Evolutionary conservation across 2,888 invertebrate genomes (phyloP), one percentile per base, ranked within the genome.

Genomic region (Stenodema calcarata): DNA sequence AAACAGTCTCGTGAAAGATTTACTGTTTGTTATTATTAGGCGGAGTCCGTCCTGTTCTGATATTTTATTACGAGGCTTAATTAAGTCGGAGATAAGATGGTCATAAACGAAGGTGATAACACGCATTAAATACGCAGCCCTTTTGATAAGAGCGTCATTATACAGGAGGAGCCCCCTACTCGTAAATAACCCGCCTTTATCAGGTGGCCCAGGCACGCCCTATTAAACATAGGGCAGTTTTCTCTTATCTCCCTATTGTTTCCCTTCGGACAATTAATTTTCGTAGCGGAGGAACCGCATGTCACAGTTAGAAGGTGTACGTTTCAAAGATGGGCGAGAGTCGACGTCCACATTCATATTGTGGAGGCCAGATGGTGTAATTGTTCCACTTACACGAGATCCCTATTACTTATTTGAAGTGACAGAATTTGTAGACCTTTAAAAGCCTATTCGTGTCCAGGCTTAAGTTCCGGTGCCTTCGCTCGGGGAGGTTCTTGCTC

Each of bases 341-440:
- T 12, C 62, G 9, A 78, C 41, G n/a, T 78, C 11, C 23, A 78
- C 78, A 12, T 9, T 28, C 28, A 41, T 73, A 54, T 80, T n/a
- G n/a, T n/a, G n/a, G 50, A 28, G 80, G 30, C 80, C 80, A 80
- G 80, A 50, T 80, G 80, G 80, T 80, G 80, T 80, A 80, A 80
- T 80, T 80, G 80, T 80, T 80, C 80, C 80, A 80, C 80, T 80
- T 80, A 80, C 80, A 54, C 30, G 80, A 23, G 80, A 54, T 30
- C 27, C 80, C 80, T 80, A 80, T 80, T 80, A 54, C 80, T 80
- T 80, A 80, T 80, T 80, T 80, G 80, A 54, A 50, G 50, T 50
- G 80, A 80, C 80, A 80, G 80, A 80, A 80, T 80, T 80, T 47
- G 80, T 80, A 27, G 54, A 44, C 50, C 80, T 54, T 80, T 80